phyloP scores from a whole-genome alignment of 2,797 vertebrate genomes.

The Tragelaphus oryx region DNA sequence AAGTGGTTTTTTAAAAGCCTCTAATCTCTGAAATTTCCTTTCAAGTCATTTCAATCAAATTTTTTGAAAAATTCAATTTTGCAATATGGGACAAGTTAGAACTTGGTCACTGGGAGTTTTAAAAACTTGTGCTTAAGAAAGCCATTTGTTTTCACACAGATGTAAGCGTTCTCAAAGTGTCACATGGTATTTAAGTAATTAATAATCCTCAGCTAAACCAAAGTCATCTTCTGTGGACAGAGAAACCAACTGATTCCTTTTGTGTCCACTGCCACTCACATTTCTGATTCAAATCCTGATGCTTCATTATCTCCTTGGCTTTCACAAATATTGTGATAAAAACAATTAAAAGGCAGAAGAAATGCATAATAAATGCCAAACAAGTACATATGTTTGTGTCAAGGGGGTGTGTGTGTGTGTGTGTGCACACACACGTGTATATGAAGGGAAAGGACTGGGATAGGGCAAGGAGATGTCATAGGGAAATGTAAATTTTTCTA shows the following conservation, averaged over 20 bases:
- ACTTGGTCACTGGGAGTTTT: not conserved
- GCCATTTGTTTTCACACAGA: not conserved
- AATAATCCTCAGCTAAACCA: not conserved
- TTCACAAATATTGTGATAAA: not conserved
- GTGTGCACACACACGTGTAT: rapidly evolving
- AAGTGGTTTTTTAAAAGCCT: no score
- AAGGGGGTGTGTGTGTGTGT: not conserved
- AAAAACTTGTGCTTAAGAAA: not conserved
- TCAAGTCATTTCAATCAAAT: no score
- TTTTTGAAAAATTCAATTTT: not conserved
- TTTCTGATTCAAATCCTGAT: not conserved
- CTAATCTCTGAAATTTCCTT: no score
- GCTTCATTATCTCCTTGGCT: not conserved
- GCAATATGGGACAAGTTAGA: not conserved
- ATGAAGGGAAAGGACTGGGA: not conserved
- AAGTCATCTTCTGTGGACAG: not conserved
- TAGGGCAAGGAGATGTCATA: not conserved
- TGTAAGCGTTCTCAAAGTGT: not conserved
- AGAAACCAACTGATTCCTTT: not conserved
- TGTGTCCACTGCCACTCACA: not conserved
- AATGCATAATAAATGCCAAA: not conserved
- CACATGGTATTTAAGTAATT: not conserved
- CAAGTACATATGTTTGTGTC: not conserved
- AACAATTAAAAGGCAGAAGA: not conserved
- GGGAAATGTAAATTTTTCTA: not conserved